phyloP scores from a whole-genome alignment of 1,140 invertebrate species.

The Pollicipes pollicipes region DNA sequence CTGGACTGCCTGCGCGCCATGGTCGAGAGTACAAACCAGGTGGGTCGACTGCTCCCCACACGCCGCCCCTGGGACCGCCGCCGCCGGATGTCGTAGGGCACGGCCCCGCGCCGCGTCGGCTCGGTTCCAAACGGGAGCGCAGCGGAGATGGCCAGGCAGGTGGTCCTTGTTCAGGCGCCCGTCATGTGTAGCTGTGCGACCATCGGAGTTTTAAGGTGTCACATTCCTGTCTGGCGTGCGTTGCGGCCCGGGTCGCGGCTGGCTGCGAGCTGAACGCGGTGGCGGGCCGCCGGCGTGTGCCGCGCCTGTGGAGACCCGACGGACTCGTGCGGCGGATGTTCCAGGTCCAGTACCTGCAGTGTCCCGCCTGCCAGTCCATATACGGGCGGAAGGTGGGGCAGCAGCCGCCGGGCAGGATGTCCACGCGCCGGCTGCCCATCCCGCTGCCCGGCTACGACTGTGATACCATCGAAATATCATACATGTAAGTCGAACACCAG shows the following conservation, averaged over 20 bases:
- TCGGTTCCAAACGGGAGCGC: too few relatives aligned
- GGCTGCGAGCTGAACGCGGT: too few relatives aligned
- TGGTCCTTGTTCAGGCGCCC: too few relatives aligned
- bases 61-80: background rate
- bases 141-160: too few relatives aligned
- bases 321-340: background rate
- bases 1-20: conserved; percentile 54
- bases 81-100: background rate
- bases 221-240: too few relatives aligned
- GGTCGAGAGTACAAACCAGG: conserved; percentile 32
- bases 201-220: too few relatives aligned
- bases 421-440: conserved; percentile 50
- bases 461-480: conserved; percentile 64
- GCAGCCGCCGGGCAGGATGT: conserved; percentile 68
- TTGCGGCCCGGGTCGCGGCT: too few relatives aligned
- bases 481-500: conserved; percentile 46
- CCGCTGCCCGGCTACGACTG: conserved; percentile 48
- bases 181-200: background rate
- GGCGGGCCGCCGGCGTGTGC: background rate
- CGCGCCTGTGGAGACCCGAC: background rate
- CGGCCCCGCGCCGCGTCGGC: too few relatives aligned
- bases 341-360: conserved; percentile 43
- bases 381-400: conserved; percentile 70
- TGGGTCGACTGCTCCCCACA: background rate
- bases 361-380: conserved; percentile 63